These are phyloP conservation scores for Orthosia incerta DNA, from an alignment of 2,888 invertebrate genomes.

Conservation along the genomic window DNA sequence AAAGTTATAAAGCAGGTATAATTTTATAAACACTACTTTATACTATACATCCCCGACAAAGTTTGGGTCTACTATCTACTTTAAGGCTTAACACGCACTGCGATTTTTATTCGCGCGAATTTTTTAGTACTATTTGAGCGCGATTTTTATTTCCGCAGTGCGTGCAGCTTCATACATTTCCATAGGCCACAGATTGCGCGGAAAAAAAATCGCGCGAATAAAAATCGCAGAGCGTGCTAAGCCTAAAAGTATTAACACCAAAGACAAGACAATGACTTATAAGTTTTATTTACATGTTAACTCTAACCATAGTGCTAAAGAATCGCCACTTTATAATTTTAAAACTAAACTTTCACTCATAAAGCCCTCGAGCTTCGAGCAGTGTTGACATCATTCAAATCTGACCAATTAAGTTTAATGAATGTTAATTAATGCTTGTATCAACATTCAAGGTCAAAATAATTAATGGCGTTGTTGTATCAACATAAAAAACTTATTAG, in stretches of 20 bases:
- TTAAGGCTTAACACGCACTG: too few relatives aligned
- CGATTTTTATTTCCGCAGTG: too few relatives aligned
- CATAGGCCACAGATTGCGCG: too few relatives aligned
- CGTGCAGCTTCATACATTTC: too few relatives aligned
- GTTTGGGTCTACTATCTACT: background rate
- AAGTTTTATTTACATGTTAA: background rate
- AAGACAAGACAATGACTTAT: background rate
- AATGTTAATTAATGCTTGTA: constrained; percentile 28
- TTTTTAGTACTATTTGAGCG: too few relatives aligned
- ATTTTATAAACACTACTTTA: background rate
- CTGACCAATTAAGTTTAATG: constrained; percentile 47
- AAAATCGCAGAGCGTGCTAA: too few relatives aligned
- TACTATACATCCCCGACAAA: background rate
- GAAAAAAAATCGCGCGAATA: too few relatives aligned
- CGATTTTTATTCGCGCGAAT: too few relatives aligned
- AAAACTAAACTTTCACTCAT: background rate
- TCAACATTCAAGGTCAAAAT: constrained; percentile 44
- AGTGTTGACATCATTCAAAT: constrained; percentile 45
- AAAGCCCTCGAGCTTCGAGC: background rate
- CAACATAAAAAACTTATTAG: constrained; percentile 2
- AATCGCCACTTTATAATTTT: background rate
- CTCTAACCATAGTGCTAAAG: background rate
- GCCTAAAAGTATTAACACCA: too few relatives aligned
- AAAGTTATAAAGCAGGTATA: too few relatives aligned
- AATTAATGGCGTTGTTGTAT: constrained; percentile 31